Evolutionary conservation across 2,113 vertebrate genomes (phyloP).

Genomic region (Caloenas nicobarica): DNA sequence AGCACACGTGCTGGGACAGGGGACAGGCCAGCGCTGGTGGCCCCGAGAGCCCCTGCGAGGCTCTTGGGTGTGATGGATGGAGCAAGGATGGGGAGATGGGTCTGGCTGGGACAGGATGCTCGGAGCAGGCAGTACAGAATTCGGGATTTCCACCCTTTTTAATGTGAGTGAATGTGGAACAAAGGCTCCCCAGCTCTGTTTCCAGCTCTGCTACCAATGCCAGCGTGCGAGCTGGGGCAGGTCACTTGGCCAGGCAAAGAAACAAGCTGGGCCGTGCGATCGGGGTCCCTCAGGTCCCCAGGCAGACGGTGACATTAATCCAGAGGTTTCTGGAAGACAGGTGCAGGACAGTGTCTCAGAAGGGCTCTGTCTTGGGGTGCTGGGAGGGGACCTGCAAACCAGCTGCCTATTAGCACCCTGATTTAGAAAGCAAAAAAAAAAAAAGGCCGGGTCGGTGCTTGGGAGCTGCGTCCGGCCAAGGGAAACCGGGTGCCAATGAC

Average conservation of each 20-base stretch:
- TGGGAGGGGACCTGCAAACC: neutral
- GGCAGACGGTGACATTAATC: neutral
- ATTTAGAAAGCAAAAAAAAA: neutral
- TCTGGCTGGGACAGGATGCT: neutral
- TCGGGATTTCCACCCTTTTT: neutral
- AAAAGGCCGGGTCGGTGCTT: neutral
- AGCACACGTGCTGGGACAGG: too few species aligned
- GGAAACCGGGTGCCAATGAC: neutral
- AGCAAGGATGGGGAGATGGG: neutral
- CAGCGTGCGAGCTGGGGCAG: neutral
- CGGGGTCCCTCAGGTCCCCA: neutral
- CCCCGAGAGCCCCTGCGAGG: neutral
- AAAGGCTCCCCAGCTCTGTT: neutral
- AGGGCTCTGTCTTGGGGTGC: neutral
- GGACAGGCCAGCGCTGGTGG: neutral
- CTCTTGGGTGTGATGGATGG: neutral
- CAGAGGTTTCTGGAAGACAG: neutral
- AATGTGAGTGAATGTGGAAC: neutral
- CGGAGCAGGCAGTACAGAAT: fast-evolving
- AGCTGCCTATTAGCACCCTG: neutral
- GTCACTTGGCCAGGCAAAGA: neutral
- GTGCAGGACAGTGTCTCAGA: fast-evolving
- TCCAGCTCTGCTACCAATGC: neutral
- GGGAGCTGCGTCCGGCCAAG: neutral
- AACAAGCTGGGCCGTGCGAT: neutral